Conservation (phyloP, 2,888 invertebrate genomes). For the Maniola hyperantus region DNA sequence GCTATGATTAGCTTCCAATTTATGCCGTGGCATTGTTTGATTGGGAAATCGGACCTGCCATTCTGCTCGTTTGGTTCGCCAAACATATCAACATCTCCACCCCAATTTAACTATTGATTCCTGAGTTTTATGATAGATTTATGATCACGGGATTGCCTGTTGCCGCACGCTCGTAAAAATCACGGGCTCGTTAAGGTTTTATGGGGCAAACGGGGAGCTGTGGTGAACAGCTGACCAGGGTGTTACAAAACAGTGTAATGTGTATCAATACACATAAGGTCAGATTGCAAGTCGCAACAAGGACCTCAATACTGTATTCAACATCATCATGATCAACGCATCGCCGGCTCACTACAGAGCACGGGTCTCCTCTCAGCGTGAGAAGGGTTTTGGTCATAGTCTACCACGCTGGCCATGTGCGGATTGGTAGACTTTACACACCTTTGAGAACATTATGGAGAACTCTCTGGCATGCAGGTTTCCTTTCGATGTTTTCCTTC, state of each 20-base stretch:
- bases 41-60: slow-evolving; percentile 6
- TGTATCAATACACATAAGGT: too few species aligned
- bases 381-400: too few species aligned
- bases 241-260: not conserved
- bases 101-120: slow-evolving; percentile 26
- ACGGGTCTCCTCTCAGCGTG: too few species aligned
- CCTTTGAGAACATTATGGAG: too few species aligned
- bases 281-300: too few species aligned
- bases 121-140: slow-evolving; percentile 33
- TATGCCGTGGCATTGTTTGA: not conserved
- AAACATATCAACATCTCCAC: slow-evolving; percentile 1
- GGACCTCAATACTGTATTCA: too few species aligned
- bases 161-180: slow-evolving; percentile 34
- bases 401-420: too few species aligned
- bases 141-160: slow-evolving; percentile 30
- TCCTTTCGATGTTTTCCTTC: too few species aligned
- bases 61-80: slow-evolving; percentile 1
- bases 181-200: slow-evolving; percentile 35
- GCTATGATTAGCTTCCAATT: slow-evolving; percentile 7
- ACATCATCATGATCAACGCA: too few species aligned
- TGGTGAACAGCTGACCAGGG: slow-evolving; percentile 26
- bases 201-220: slow-evolving; percentile 29
- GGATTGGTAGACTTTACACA: too few species aligned
- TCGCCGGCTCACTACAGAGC: too few species aligned
- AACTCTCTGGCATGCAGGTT: too few species aligned